These are phyloP conservation scores for Brachionus koreanus DNA, from an alignment of 1,140 invertebrate genomes.

Conservation along the genomic window DNA sequence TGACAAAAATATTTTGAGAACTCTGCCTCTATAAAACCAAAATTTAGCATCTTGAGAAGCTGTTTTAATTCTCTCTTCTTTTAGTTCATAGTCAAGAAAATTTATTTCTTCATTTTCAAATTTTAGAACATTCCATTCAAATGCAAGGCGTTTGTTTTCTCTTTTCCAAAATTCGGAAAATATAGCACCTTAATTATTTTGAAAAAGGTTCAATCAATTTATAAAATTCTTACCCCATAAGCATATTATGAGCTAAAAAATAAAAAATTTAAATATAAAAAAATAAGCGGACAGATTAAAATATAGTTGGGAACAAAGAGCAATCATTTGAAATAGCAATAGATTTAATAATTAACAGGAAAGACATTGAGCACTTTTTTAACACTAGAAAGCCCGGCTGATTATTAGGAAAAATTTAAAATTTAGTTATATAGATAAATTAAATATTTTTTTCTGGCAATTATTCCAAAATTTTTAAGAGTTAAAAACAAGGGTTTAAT, in stretches of 20 bases:
- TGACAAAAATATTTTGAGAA: conserved; percentile 54
- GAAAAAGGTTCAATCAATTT: neutral
- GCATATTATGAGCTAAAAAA: conserved; percentile 53
- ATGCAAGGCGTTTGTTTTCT: conserved; percentile 54
- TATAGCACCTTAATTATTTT: conserved; percentile 54
- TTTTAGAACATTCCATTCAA: conserved; percentile 59
- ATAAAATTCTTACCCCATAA: conserved; percentile 55
- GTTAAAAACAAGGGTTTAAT: too few species aligned
- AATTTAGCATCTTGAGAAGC: conserved; percentile 51
- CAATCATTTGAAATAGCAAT: too few species aligned
- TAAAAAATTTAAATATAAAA: neutral
- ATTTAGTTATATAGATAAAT: too few species aligned
- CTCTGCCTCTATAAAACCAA: conserved; percentile 52
- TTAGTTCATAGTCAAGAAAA: conserved; percentile 56
- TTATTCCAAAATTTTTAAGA: too few species aligned
- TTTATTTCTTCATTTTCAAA: conserved; percentile 59
- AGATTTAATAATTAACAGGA: too few species aligned
- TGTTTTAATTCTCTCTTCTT: conserved; percentile 49
- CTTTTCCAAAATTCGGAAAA: conserved; percentile 60
- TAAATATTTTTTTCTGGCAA: too few species aligned
- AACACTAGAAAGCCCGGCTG: too few species aligned
- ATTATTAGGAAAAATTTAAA: too few species aligned
- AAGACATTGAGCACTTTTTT: too few species aligned
- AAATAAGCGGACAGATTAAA: neutral
- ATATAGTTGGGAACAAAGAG: too few species aligned